A percentile compares a stretch with the other conserved stretches of the same genome.
These are phyloP conservation scores for Scylla paramamosain DNA, from an alignment of 1,140 invertebrate species.

Conservation along the genomic window DNA sequence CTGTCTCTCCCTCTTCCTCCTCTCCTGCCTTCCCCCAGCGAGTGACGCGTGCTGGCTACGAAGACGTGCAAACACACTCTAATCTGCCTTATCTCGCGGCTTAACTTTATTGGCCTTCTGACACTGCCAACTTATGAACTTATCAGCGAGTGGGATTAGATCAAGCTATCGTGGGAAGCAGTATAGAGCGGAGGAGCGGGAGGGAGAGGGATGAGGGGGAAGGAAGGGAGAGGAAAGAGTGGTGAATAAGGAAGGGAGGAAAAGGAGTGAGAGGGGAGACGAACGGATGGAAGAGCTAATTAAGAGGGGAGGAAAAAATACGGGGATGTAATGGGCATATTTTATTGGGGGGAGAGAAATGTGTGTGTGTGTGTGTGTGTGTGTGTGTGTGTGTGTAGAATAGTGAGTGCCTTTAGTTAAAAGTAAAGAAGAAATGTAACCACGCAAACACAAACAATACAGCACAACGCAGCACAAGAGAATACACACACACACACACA, in stretches of 20 bases:
- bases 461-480: too few relatives aligned
- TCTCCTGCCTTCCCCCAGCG: background rate
- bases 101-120: conserved; percentile 69
- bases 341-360: background rate
- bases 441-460: too few relatives aligned
- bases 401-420: background rate
- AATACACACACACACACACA: background rate
- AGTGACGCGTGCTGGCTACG: conserved; percentile 27
- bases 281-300: background rate
- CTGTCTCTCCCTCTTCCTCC: background rate
- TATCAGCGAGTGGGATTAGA: conserved; percentile 68
- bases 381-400: conserved; percentile 21
- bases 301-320: background rate
- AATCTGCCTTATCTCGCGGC: conserved; percentile 70
- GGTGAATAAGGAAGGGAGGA: background rate
- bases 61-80: conserved; percentile 69
- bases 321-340: conserved; percentile 21
- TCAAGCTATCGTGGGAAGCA: conserved; percentile 71
- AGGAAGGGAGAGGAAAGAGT: background rate
- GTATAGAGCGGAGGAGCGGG: background rate
- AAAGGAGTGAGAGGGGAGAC: conserved; percentile 21
- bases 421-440: background rate
- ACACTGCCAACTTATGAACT: conserved; percentile 71
- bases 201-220: background rate
- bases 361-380: conserved; percentile 1